Base-by-base conservation (phyloP, 2,888 invertebrate species). In the Byasa hedistus region DNA sequence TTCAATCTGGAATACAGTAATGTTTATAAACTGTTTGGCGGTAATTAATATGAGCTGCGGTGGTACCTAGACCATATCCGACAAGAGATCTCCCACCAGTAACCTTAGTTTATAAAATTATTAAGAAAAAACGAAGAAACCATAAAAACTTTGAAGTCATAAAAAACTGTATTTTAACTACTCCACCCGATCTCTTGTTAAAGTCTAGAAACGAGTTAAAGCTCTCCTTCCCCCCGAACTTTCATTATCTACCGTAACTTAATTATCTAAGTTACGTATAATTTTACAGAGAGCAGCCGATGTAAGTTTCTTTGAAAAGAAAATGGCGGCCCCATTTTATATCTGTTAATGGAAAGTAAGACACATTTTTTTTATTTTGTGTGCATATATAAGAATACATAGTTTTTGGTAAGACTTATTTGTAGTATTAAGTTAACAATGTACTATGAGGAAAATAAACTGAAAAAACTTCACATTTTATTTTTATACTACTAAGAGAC, bases 221-320 rank as follows among this genome's bases (percentile, higher is more conserved):
- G 48, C 48, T 48, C n/a, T 48, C 3, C n/a, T n/a, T 48, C n/a
- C 23, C 12, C 23, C 12, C 21, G n/a, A 55, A 61, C 39, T 55
- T 61, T 55, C 36, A 61, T 24, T 55, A 55, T 55, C 39, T 23
- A 24, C 19, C 56, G 39, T 61, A 24, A 61, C 23, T 39, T 61
- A 61, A 61, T 61, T 61, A 39, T 24, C 39, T 4, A 61, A 61
- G 61, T 61, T 61, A 24, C 15, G 39, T 27, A 39, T 17, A 54
- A 54, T 55, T 61, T 61, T 39, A 39, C 61, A 61, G 39, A 61
- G 23, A 39, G 39, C 24, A 32, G 2, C 36, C 22, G 61, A 32
- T 52, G 19, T 61, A 52, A 22, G 22, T 61, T 54, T 54, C 23
- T 54, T 23, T 4, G 48, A n/a, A 39, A 15, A 39, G 39, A 39